Evolutionary conservation across 2,113 vertebrate genomes (phyloP), one percentile per base, ranked within the genome.

Genomic region (Paralichthys olivaceus): DNA sequence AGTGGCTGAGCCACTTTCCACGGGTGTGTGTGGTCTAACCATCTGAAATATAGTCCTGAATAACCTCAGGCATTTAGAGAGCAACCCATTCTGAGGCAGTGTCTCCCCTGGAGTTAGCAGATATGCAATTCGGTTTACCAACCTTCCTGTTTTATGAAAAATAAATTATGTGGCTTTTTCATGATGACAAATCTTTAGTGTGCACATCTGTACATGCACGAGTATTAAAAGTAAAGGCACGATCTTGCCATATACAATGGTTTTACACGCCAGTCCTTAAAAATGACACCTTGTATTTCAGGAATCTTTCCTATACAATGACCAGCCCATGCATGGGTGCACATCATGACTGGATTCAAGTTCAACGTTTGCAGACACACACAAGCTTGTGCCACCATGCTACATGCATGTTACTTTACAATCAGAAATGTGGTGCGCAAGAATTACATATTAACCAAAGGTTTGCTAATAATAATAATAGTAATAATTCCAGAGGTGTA

Each of bases 1-100:
- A 84, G 85, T 80, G 80, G 81, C 75, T 76, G 43, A 78, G 75
- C 83, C 77, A 84, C 86, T 87, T 86, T 89, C 69, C 79, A 37
- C 47, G 81, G 63, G 79, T 79, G 77, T 82, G 75, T 88, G 89
- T 88, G 83, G 74, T 80, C 81, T 80, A 78, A 66, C 76, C 84
- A 77, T 88, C 55, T 84, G 73, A 84, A 90, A 81, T 73, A 58
- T 22, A 89, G 85, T 81, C 84, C 65, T 51, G 65, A 80, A 75
- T 72, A 79, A 72, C 84, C 84, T 77, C 84, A 75, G 71, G 76
- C 82, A 80, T 73, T 75, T 69, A 19, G 4, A 70, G 64, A 81
- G 62, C 19, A 49, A 74, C 63, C 74, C 80, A 77, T 63, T 72
- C 70, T 77, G 20, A 70, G 12, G 53, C 34, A 73, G 60, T 25